phyloP scores from a whole-genome alignment of 2,797 vertebrate genomes.

The Poeciliopsis infans region DNA sequence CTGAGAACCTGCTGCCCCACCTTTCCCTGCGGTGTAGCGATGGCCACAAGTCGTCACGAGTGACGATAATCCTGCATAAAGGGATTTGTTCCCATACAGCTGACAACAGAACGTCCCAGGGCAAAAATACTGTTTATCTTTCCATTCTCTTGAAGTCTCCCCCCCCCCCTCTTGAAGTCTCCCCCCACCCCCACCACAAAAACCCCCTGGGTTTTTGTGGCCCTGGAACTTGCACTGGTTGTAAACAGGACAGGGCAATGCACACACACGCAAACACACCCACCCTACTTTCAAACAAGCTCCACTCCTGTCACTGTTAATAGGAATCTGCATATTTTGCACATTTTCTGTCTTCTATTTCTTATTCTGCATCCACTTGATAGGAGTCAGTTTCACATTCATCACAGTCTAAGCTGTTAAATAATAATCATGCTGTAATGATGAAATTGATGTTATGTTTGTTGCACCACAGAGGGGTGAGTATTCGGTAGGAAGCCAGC shows the following conservation, averaged over 20 bases:
- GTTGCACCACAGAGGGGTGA: neutral
- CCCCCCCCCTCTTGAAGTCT: constrained; percentile 61
- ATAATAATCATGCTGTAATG: neutral
- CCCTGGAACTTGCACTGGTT: constrained; percentile 65
- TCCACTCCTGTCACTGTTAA: constrained; percentile 26
- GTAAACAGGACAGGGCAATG: constrained; percentile 24
- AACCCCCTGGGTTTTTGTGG: constrained; percentile 58
- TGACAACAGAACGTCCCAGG: constrained; percentile 64
- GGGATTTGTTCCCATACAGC: constrained; percentile 77
- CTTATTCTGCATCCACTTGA: constrained; percentile 6
- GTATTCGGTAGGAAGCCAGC: neutral
- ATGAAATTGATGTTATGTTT: neutral
- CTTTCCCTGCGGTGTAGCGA: constrained; percentile 10
- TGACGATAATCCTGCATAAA: constrained; percentile 76
- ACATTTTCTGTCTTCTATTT: constrained; percentile 13
- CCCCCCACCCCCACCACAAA: constrained; percentile 20
- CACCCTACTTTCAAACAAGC: constrained; percentile 18
- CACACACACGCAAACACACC: constrained; percentile 3
- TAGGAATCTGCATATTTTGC: constrained; percentile 6
- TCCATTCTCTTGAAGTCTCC: constrained; percentile 68
- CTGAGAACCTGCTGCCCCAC: constrained; percentile 53
- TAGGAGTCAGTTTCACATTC: neutral
- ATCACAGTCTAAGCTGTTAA: neutral
- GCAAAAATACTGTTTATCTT: constrained; percentile 77
- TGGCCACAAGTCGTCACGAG: constrained; percentile 32